Percentiles rank a stretch among this genome's conserved stretches.
These are phyloP conservation scores for Hylyphantes graminicola DNA, from an alignment of 1,140 invertebrate species.

Conservation along the genomic window DNA sequence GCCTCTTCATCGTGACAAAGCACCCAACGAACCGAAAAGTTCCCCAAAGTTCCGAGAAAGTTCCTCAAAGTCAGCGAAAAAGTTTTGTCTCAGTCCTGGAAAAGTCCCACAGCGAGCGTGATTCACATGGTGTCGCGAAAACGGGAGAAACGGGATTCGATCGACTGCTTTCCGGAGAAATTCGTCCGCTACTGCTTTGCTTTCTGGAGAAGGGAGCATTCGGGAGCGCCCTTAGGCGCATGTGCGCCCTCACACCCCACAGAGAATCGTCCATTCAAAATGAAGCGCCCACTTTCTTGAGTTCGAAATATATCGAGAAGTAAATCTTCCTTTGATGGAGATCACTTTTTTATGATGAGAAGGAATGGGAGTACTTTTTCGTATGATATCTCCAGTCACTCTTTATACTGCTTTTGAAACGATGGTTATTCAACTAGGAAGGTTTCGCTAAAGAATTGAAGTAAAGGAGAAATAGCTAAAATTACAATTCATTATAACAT, in stretches of 20 bases:
- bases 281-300: constrained; percentile 16
- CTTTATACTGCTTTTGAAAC: too few species aligned
- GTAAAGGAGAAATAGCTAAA: too few species aligned
- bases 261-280: constrained; percentile 52
- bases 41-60: constrained; percentile 7
- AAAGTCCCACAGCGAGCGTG: constrained; percentile 15
- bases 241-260: constrained; percentile 5
- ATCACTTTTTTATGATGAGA: too few species aligned
- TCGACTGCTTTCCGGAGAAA: constrained; percentile 13
- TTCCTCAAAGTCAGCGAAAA: constrained; percentile 2
- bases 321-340: too few species aligned
- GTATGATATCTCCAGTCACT: too few species aligned
- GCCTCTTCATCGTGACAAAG: neutral
- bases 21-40: neutral
- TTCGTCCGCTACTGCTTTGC: neutral
- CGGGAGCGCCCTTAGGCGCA: constrained; percentile 9
- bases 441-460: too few species aligned
- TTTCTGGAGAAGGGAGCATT: neutral
- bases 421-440: too few species aligned
- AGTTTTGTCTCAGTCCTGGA: neutral
- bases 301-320: constrained; percentile 43
- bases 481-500: too few species aligned
- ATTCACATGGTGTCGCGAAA: neutral
- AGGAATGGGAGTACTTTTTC: too few species aligned
- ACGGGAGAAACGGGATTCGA: neutral